Evolutionary conservation across 2,797 vertebrate species (phyloP).

Genomic region (Todus mexicanus): DNA sequence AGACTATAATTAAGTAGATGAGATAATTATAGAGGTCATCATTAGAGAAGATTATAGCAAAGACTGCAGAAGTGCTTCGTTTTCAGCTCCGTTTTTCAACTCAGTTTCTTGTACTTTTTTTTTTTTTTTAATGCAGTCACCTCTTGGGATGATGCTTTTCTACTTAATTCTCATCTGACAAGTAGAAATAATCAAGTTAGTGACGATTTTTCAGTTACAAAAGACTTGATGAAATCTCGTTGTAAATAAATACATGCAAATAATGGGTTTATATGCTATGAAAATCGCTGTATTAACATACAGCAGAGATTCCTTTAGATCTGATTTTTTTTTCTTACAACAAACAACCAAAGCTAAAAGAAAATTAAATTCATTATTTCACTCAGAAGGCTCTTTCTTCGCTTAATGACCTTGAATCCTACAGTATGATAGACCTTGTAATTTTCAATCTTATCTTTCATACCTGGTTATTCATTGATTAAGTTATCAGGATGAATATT

Average conservation of each 20-base stretch:
- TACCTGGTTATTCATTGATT: neutral
- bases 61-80: neutral
- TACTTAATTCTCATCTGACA: neutral
- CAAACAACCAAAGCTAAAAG: neutral
- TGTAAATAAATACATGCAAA: neutral
- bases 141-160: neutral
- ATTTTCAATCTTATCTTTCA: neutral
- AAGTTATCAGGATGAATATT: neutral
- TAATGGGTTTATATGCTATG: neutral
- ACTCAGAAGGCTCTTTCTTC: neutral
- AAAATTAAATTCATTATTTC: neutral
- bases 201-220: neutral
- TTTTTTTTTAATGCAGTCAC: neutral
- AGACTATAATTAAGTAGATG: conserved; percentile 48
- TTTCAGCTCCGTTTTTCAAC: conserved; percentile 23
- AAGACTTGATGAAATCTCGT: neutral
- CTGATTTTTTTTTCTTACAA: neutral
- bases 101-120: neutral
- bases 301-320: neutral
- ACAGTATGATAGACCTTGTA: neutral
- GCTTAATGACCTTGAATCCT: neutral
- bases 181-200: neutral
- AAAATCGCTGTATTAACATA: neutral
- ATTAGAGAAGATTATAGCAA: neutral
- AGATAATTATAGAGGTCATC: conserved; percentile 56